Base-by-base conservation (phyloP, 2,113 vertebrate species). In the Trogon melanurus region DNA sequence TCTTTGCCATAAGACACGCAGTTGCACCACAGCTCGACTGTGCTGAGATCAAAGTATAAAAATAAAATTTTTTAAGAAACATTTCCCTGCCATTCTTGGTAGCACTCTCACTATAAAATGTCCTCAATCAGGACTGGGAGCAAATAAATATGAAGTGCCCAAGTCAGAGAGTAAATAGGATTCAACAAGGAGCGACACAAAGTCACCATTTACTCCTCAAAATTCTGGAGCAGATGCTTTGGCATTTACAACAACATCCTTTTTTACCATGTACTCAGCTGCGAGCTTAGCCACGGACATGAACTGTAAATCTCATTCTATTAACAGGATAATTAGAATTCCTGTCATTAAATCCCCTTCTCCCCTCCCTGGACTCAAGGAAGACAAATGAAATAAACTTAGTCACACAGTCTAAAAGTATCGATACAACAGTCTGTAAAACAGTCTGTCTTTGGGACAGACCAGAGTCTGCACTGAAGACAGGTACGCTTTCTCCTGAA, bases 201-300 rank as follows among this genome's bases (percentile, higher is more conserved):
- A 93, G 85, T 85, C 80, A 89, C 89, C 70, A 91, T 92, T 96
- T 91, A 92, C 70, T 91, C 54, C 62, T 79, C 73, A 79, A 91
- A 92, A 66, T 32, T 53, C 71, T 85, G 74, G 50, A 93, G 89
- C 93, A 91, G 91, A 87, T 75, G 81, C 30, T 96, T 66, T 69
- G 54, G 70, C 58, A 54, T 82, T 79, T 76, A 72, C 74, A 93
- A 51, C 45, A 79, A 69, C 45, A 89, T 76, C 66, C 79, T 75
- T 65, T 95, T 94, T 88, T 54, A 92, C 86, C 66, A 20, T 26
- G 25, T 9, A 36, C 57, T 95, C 84, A 92, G 78, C 65, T 85
- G 70, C 2, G 3, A 85, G 62, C 76, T 87, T 36, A 91, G 57
- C 76, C 64, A 25, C 3, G 21, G 58, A 88, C 45, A 89, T 56